phyloP scores from a whole-genome alignment of 2,113 vertebrate genomes.

The Nerophis lumbriciformis region DNA sequence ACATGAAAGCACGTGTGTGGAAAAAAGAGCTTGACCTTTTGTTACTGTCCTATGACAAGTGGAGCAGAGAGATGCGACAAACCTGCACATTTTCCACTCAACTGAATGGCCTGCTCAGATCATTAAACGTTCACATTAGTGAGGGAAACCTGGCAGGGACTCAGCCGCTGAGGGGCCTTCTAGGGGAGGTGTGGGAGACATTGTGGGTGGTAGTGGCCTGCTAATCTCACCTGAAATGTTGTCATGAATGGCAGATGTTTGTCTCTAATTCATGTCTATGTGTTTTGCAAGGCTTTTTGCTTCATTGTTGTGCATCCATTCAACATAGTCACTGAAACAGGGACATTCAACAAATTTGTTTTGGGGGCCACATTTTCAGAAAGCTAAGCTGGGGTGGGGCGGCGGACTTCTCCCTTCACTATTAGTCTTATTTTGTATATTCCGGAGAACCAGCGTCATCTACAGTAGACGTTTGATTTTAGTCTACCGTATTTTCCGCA shows the following conservation, averaged over 20 bases:
- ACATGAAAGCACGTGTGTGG: constrained; percentile 13
- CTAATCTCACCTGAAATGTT: constrained; percentile 26
- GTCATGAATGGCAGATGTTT: background rate
- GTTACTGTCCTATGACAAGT: constrained; percentile 43
- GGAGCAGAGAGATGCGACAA: constrained; percentile 28
- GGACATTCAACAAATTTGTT: too few relatives aligned
- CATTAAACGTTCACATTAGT: constrained; percentile 67
- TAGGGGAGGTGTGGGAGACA: constrained; percentile 13
- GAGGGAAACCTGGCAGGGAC: constrained; percentile 42
- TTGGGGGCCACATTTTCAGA: too few relatives aligned
- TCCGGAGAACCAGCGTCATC: too few relatives aligned
- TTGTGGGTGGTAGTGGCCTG: constrained; percentile 32
- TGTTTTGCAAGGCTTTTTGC: too few relatives aligned
- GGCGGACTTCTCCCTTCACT: too few relatives aligned
- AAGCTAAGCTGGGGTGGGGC: too few relatives aligned
- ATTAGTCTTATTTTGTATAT: too few relatives aligned
- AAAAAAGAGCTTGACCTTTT: constrained; percentile 38
- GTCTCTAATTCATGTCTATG: too few relatives aligned
- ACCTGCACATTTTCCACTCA: constrained; percentile 64
- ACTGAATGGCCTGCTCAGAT: constrained; percentile 63
- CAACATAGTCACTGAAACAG: too few relatives aligned
- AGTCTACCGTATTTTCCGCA: too few relatives aligned
- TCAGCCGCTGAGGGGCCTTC: constrained; percentile 41
- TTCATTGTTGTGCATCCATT: background rate
- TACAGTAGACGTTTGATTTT: too few relatives aligned